Evolutionary conservation across 2,888 invertebrate species (phyloP).

Genomic region (Archips xylosteana): DNA sequence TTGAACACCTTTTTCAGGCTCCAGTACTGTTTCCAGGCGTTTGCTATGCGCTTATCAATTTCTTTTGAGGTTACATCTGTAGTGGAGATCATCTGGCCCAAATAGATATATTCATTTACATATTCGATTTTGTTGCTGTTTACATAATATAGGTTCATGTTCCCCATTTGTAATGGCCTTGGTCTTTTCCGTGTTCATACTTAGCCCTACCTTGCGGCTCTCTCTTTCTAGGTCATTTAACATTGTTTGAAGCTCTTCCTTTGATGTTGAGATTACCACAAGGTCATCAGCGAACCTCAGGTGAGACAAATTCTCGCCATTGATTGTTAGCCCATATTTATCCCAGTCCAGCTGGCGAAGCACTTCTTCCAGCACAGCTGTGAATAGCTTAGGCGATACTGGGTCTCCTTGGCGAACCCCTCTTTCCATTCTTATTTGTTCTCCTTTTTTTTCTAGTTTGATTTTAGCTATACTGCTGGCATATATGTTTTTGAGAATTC

Average conservation of each 20-base stretch:
- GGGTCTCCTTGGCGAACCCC: constrained; percentile 8
- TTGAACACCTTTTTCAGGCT: too few species aligned
- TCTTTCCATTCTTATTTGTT: not conserved
- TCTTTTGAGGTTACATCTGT: too few species aligned
- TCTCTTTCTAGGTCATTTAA: not conserved
- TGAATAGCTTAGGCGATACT: not conserved
- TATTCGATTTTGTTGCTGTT: too few species aligned
- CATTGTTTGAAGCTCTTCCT: not conserved
- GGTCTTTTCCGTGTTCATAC: not conserved
- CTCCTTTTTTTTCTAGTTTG: not conserved
- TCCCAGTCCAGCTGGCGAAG: not conserved
- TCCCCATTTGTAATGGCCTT: not conserved
- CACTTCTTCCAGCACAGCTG: constrained; percentile 5
- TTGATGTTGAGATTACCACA: not conserved
- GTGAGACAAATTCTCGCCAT: not conserved
- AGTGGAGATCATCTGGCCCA: too few species aligned
- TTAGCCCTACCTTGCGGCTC: not conserved
- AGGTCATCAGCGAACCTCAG: not conserved
- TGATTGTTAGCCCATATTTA: not conserved
- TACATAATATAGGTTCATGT: not conserved
- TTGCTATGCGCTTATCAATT: too few species aligned
- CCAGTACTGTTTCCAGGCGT: too few species aligned
- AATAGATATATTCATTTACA: too few species aligned
- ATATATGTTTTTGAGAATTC: not conserved
- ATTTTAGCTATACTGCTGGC: not conserved